Percentiles rank a stretch among this genome's conserved stretches.
Evolutionary conservation across 30 jellyfish, hydroid and myxozoan species (phyloP).

Genomic region (Sanderia malayensis): DNA sequence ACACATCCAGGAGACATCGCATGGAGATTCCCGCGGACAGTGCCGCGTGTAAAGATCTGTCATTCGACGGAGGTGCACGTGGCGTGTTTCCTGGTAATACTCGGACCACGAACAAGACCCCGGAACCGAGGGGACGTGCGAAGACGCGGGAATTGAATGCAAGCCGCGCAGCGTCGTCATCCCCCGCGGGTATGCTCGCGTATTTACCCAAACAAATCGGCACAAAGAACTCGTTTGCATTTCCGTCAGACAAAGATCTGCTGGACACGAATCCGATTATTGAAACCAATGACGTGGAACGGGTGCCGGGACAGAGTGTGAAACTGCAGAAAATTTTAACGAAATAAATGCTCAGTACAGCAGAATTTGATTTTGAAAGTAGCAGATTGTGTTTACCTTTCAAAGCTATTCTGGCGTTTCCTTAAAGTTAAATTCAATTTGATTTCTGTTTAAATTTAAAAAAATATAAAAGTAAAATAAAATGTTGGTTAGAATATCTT

Average conservation of each 20-base stretch:
- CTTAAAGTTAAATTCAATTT: too few species aligned
- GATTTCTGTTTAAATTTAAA: too few species aligned
- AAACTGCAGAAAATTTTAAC: conserved; percentile 27
- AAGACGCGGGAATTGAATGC: conserved; percentile 17
- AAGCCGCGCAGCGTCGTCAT: background rate
- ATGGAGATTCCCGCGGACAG: background rate
- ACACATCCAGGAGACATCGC: background rate
- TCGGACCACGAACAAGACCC: background rate
- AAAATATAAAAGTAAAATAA: too few species aligned
- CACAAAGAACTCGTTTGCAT: conserved; percentile 23
- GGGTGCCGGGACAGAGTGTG: conserved; percentile 49
- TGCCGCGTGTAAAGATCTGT: conserved; percentile 10
- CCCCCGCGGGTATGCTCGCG: conserved; percentile 3
- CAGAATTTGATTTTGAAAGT: too few species aligned
- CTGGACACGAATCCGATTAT: conserved; percentile 65
- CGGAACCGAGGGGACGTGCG: conserved; percentile 26
- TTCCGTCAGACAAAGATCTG: conserved; percentile 85
- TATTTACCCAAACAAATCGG: conserved; percentile 1
- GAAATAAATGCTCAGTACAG: too few species aligned
- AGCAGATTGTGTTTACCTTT: too few species aligned
- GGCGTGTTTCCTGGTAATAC: background rate
- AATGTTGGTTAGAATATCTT: too few species aligned
- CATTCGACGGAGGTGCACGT: background rate
- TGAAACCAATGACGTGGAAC: conserved; percentile 22
- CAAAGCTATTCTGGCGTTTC: too few species aligned